Base-by-base conservation (phyloP, 2,797 vertebrate species). In the Parauchenoglanis punctatus region DNA sequence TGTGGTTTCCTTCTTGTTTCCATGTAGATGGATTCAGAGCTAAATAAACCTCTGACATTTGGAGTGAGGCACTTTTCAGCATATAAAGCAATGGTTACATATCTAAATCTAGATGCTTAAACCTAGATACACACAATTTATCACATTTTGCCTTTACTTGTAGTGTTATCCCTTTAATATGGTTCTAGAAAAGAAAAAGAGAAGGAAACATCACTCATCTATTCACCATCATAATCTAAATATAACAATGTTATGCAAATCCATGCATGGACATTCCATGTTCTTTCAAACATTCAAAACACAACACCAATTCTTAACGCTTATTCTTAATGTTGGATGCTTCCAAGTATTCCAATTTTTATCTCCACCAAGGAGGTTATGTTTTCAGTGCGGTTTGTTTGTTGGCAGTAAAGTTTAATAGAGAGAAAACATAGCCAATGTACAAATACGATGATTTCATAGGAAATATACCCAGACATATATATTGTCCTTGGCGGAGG, bases 11-110 rank as follows among this genome's bases (percentile, higher is more conserved):
- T 54, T 75, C 10, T 46, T 67, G 52, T 81, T 28, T 73, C 49
- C 59, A 85, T 28, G 28, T 80, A 35, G 28, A 67, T 85, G 58
- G 65, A 85, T 63, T 31, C n/a, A 31, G n/a, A 76, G 44, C 72
- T 76, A 49, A 76, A 46, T 44, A 20, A 75, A 59, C 54, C 18
- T 54, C 35, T 44, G 54, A 25, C 35, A 18, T 6, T 56, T n/a
- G 83, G 8, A 18, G 72, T 75, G 70, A 46, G 35, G 44, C 46
- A 70, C 17, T 49, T 73, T 85, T 61, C 70, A n/a, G 13, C 12
- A 20, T 56, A 56, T 35, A 56, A 7, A 31, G 44, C 25, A 35
- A 17, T 17, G 35, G 31, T 4, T 40, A 40, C 2, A 46, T 52
- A 17, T 59, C 52, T 61, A 40, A 25, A 25, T n/a, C 59, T 17